These are phyloP conservation scores for Montipora foliosa DNA, from an alignment of 64 coral and sea anemone genomes.

Conservation along the genomic window DNA sequence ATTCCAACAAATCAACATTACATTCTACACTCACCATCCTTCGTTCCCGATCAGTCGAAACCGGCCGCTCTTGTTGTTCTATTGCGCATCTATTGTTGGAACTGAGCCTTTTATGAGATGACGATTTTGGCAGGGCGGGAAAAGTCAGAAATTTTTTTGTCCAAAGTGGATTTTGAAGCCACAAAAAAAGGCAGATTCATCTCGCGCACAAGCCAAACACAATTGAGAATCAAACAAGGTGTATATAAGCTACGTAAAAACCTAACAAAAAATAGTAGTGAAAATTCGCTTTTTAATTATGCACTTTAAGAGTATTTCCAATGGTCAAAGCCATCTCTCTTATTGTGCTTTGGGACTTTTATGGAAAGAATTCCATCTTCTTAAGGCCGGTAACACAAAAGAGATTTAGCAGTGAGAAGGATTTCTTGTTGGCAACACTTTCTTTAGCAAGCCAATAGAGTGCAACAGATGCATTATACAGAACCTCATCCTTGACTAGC, in stretches of 20 bases:
- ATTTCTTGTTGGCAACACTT: slow-evolving; percentile 51
- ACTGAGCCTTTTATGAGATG: neutral
- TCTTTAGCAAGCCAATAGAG: slow-evolving; percentile 61
- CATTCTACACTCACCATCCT: slow-evolving; percentile 2
- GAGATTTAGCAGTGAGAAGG: slow-evolving; percentile 25
- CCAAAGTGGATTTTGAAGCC: neutral
- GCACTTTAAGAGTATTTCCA: neutral
- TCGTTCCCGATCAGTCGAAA: neutral
- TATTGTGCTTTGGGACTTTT: slow-evolving; percentile 35
- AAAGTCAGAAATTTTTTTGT: neutral
- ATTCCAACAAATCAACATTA: neutral
- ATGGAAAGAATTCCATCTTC: slow-evolving; percentile 58
- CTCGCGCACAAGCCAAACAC: neutral
- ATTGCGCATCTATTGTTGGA: neutral
- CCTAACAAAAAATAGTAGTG: neutral
- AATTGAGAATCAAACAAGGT: neutral
- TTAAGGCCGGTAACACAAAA: slow-evolving; percentile 8
- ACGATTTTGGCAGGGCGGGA: neutral
- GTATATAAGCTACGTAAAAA: neutral
- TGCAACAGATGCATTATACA: slow-evolving; percentile 37
- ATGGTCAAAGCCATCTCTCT: slow-evolving; percentile 31
- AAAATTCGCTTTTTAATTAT: neutral
- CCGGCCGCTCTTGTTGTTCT: neutral
- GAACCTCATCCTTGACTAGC: slow-evolving; percentile 29
- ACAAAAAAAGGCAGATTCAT: neutral